Evolutionary conservation across 2,113 vertebrate genomes (phyloP), one percentile per base, ranked within the genome.

Genomic region (Nibea coibor): DNA sequence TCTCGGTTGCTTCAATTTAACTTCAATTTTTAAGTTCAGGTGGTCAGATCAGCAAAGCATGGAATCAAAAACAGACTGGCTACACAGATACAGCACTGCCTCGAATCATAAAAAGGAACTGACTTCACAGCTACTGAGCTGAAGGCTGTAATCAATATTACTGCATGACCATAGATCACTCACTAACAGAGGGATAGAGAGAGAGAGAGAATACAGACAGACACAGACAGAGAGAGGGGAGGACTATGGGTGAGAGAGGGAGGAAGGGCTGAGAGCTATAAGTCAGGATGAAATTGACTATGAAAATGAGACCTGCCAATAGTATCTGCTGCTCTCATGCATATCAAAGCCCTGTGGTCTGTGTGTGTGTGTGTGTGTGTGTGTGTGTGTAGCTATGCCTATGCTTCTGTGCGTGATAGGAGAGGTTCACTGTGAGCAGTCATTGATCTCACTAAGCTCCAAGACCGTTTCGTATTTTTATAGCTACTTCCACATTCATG

Each of bases 271-370:
- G 74, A 90, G 73, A 78, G 91, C 89, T 90, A 70, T 85, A 92
- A 93, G 87, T 92, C 87, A 89, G 87, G 87, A 93, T 91, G 92
- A 92, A 92, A 92, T 92, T 91, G 91, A 92, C 90, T 91, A 92
- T 91, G 91, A 93, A 92, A 92, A 92, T 89, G 88, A 89, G 87
- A 89, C 85, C 85, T 91, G 84, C 87, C 91, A 91, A 92, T 93
- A 92, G 85, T 91, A 82, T 89, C 88, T 87, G 78, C 83, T 82
- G 89, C 85, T 86, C 87, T 92, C 88, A 91, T 90, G 91, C 92
- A 89, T 93, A 91, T 89, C 87, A 90, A 87, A 90, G 84, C 89
- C 84, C 72, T 63, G 69, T 83, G 81, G 88, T 82, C 51, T 81
- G 65, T 51, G 72, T 78, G 65, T 72, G 58, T 3, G 43, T 26